Conservation (phyloP, 2,797 vertebrate species). For the Scarus forsteni region DNA sequence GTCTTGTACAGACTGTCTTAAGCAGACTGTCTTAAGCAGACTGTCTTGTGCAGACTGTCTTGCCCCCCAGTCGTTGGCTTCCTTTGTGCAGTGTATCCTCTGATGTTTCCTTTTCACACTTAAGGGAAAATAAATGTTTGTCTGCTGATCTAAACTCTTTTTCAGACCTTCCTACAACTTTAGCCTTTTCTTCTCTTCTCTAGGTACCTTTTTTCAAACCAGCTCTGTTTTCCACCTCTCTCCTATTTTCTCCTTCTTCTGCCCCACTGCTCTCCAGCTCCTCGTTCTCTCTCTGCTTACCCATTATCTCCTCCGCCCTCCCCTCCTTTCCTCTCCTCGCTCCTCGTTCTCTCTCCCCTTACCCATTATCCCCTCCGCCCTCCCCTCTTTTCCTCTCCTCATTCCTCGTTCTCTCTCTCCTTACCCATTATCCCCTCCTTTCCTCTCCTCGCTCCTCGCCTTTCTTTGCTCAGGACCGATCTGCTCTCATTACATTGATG, state of each 20-base stretch:
- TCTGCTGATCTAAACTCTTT: constrained; percentile 27
- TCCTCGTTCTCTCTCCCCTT: constrained; percentile 25
- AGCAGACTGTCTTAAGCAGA: no score
- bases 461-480: constrained; percentile 66
- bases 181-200: constrained; percentile 16
- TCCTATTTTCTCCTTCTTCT: constrained; percentile 18
- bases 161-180: constrained; percentile 12
- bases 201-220: constrained; percentile 37
- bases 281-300: constrained; percentile 17
- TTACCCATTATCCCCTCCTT: constrained; percentile 21
- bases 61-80: constrained; percentile 46
- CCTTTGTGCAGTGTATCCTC: constrained; percentile 54
- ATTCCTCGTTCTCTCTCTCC: constrained; percentile 20
- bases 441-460: constrained; percentile 20
- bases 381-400: constrained; percentile 8
- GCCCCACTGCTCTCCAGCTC: constrained; percentile 20
- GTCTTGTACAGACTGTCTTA: no score
- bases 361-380: constrained; percentile 17
- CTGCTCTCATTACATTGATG: constrained; percentile 82
- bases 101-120: constrained; percentile 64
- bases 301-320: constrained; percentile 14
- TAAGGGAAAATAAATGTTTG: constrained; percentile 61
- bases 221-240: constrained; percentile 10
- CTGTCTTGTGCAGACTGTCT: no score
- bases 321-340: constrained; percentile 9